These are phyloP conservation scores for Mobula hypostoma DNA, from an alignment of 2,113 vertebrate species.

Conservation along the genomic window DNA sequence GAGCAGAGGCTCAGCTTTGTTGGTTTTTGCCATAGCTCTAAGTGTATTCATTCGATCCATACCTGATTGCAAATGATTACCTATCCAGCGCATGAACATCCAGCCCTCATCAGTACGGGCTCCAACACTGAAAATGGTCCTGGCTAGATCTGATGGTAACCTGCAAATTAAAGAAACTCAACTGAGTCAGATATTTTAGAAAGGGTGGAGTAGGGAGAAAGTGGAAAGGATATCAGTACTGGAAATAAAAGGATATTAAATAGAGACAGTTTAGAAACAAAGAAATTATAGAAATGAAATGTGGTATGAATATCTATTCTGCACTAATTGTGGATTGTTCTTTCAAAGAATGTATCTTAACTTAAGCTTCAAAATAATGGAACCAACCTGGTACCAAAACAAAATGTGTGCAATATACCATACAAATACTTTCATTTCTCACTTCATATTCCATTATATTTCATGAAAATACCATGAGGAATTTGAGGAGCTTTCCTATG, in stretches of 20 bases:
- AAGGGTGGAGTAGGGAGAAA: not conserved
- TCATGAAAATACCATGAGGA: too few relatives aligned
- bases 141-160: constrained; percentile 75
- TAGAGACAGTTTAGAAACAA: not conserved
- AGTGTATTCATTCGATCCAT: constrained; percentile 78
- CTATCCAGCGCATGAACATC: constrained; percentile 58
- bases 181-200: not conserved
- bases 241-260: not conserved
- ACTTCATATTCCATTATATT: too few relatives aligned
- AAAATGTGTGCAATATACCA: too few relatives aligned
- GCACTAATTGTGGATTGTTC: not conserved
- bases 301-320: not conserved
- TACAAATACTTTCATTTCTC: too few relatives aligned
- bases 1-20: constrained; percentile 59
- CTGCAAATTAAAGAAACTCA: constrained; percentile 51
- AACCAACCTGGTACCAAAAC: too few relatives aligned
- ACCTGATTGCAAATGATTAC: constrained; percentile 56
- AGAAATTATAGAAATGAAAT: not conserved
- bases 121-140: constrained; percentile 70
- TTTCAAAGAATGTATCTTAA: not conserved
- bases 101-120: constrained; percentile 69
- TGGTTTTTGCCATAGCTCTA: constrained; percentile 72
- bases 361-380: not conserved
- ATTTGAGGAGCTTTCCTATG: too few relatives aligned
- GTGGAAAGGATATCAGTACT: not conserved